These are phyloP conservation scores for Protobothrops flavoviridis DNA, from an alignment of 2,113 vertebrate species.

Conservation along the genomic window DNA sequence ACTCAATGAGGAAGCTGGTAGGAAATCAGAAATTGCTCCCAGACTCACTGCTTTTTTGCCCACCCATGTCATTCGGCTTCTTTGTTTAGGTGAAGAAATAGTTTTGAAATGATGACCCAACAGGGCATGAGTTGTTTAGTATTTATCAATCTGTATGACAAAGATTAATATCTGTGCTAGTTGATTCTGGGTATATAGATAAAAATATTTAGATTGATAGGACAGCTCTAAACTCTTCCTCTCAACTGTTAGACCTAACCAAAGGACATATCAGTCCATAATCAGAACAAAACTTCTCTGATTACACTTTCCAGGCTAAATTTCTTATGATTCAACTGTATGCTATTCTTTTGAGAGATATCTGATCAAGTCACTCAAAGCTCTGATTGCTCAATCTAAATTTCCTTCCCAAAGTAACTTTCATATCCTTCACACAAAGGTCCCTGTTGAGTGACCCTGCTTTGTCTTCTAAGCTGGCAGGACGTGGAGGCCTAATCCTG, in stretches of 20 bases:
- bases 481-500: neutral
- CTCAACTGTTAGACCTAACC: neutral
- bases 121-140: neutral
- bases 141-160: neutral
- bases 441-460: neutral
- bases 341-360: neutral
- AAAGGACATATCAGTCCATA: neutral
- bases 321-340: neutral
- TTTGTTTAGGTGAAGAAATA: neutral
- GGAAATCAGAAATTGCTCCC: neutral
- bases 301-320: neutral
- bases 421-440: neutral
- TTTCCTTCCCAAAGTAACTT: neutral
- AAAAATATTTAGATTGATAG: neutral
- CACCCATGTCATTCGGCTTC: neutral
- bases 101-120: neutral
- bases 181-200: constrained; percentile 13
- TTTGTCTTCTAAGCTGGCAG: neutral
- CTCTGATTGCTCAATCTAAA: neutral
- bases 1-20: neutral
- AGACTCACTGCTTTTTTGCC: neutral
- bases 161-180: neutral
- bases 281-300: neutral
- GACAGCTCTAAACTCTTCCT: neutral
- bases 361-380: neutral